These are phyloP conservation scores for Leucosticte australis DNA, from an alignment of 2,113 vertebrate genomes.

Conservation along the genomic window DNA sequence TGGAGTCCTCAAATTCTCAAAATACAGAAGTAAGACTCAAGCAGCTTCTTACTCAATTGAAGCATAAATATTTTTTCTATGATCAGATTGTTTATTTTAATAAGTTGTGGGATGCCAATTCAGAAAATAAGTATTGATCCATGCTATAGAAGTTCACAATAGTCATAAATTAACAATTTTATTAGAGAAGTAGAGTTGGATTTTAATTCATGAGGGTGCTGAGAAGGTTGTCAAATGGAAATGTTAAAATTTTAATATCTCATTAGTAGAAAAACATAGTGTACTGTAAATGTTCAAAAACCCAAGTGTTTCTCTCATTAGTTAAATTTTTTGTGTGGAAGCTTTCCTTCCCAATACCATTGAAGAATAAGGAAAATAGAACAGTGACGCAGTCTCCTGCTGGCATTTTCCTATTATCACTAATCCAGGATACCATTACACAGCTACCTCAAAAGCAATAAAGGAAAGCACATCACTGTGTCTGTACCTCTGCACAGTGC, in stretches of 20 bases:
- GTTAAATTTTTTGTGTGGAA: not conserved
- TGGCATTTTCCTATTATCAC: not conserved
- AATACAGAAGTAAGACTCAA: not conserved
- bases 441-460: not conserved
- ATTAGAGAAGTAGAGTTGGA: not conserved
- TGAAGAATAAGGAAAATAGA: not conserved
- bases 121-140: not conserved
- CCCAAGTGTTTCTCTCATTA: not conserved
- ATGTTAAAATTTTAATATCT: not conserved
- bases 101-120: not conserved
- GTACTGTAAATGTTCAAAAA: not conserved
- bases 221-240: not conserved
- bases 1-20: slow-evolving; percentile 8
- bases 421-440: not conserved
- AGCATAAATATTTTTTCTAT: slow-evolving; percentile 8
- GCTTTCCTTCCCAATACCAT: not conserved
- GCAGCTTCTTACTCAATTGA: not conserved
- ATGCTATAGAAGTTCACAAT: not conserved
- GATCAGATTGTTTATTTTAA: not conserved
- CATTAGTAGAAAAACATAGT: not conserved
- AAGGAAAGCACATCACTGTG: not conserved
- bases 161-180: slow-evolving; percentile 2
- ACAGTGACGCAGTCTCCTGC: not conserved
- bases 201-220: not conserved
- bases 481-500: not conserved